phyloP scores from a whole-genome alignment of 37 sponge, comb jelly and placozoan genomes.

The Eunapius fragilis region DNA sequence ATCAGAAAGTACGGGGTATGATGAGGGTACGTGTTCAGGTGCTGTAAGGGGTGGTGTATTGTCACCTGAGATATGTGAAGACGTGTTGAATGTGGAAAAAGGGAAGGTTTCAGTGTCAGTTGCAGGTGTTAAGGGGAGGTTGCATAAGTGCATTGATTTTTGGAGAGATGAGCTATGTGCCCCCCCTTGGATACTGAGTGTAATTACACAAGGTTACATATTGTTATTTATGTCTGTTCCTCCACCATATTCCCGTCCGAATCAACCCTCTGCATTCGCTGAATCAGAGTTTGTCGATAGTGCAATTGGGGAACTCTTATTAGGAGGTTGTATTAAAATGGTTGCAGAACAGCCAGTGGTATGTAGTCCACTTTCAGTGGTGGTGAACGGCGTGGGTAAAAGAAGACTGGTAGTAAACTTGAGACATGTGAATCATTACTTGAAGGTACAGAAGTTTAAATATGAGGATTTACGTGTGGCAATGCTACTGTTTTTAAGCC shows the following conservation, averaged over 20 bases:
- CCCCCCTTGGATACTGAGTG: background rate
- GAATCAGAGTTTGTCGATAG: slow-evolving; percentile 1
- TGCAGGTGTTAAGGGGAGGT: background rate
- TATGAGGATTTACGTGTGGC: slow-evolving; percentile 18
- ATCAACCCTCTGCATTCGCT: background rate
- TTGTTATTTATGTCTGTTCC: background rate
- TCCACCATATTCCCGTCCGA: background rate
- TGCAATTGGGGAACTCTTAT: background rate
- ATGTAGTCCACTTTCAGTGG: too few species aligned
- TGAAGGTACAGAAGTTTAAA: slow-evolving; percentile 10
- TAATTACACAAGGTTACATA: slow-evolving; percentile 3
- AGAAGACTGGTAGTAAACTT: background rate
- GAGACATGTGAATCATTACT: slow-evolving; percentile 1
- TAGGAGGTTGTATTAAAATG: background rate
- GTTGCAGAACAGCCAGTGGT: background rate
- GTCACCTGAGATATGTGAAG: too few species aligned
- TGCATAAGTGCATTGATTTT: too few species aligned
- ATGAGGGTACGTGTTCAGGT: too few species aligned
- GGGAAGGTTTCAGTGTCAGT: background rate
- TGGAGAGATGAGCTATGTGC: slow-evolving; percentile 5
- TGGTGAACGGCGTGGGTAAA: background rate
- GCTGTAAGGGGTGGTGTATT: too few species aligned
- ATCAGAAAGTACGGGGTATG: too few species aligned
- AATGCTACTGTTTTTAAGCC: slow-evolving; percentile 3
- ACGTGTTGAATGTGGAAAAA: background rate